A percentile compares a stretch with the other conserved stretches of the same genome.
phyloP scores from a whole-genome alignment of 2,888 invertebrate species.

The Rhimphoctona megacephalus region DNA sequence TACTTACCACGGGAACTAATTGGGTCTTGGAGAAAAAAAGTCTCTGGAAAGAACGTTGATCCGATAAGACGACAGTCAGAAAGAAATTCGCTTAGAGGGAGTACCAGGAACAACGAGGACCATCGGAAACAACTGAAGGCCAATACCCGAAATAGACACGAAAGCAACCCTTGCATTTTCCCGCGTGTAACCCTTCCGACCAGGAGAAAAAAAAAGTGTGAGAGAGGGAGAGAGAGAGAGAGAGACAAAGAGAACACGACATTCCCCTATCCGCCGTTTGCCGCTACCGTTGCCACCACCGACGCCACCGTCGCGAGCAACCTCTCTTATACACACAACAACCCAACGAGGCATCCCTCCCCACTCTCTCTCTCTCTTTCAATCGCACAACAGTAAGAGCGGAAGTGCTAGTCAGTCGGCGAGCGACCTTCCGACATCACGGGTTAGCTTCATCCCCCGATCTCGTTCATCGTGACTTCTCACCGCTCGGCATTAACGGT shows the following conservation, averaged over 20 bases:
- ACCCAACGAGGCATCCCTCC: conserved; percentile 83
- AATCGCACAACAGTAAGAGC: conserved; percentile 85
- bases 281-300: conserved; percentile 56
- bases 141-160: conserved; percentile 49
- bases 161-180: conserved; percentile 65
- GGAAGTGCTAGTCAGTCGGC: conserved; percentile 85
- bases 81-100: conserved; percentile 16
- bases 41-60: conserved; percentile 46
- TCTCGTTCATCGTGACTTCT: conserved; percentile 78
- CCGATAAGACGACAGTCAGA: neutral
- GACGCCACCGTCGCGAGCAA: conserved; percentile 79
- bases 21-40: neutral
- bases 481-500: conserved; percentile 73
- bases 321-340: conserved; percentile 84
- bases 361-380: conserved; percentile 75
- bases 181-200: conserved; percentile 68
- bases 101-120: neutral
- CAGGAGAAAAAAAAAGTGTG: conserved; percentile 19
- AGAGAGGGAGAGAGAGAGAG: conserved; percentile 33
- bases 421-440: conserved; percentile 85
- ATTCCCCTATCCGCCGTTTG: conserved; percentile 62
- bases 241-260: conserved; percentile 26
- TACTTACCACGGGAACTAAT: conserved; percentile 30
- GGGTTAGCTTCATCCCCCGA: conserved; percentile 82
- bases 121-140: conserved; percentile 29